A percentile compares a stretch with the other conserved stretches of the same genome.
Evolutionary conservation across 1,140 invertebrate species (phyloP).

Genomic region (Anastrepha ludens): DNA sequence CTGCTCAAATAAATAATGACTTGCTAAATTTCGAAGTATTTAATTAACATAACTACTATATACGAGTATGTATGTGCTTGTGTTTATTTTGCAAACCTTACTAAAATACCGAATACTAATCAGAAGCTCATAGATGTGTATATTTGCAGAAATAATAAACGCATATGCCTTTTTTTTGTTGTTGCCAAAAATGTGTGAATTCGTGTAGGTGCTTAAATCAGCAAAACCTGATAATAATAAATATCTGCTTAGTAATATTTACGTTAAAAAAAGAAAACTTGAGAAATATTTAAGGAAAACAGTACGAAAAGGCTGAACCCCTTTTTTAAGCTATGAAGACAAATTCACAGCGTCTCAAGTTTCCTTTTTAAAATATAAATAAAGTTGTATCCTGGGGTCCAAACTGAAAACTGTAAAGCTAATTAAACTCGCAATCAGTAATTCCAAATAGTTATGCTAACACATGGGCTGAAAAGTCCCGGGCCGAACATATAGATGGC

Average conservation of each 20-base stretch:
- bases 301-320: background rate
- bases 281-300: background rate
- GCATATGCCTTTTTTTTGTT: background rate
- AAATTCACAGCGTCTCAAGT: no score
- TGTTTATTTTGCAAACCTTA: background rate
- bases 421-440: no score
- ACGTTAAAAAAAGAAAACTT: background rate
- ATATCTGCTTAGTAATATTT: no score
- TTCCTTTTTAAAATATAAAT: no score
- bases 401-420: no score
- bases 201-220: background rate
- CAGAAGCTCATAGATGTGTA: background rate
- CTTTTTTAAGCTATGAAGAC: background rate
- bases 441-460: no score
- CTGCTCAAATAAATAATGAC: background rate
- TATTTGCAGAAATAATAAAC: background rate
- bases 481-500: no score
- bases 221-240: no score
- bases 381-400: no score
- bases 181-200: conserved; percentile 6
- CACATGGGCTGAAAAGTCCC: no score
- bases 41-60: background rate
- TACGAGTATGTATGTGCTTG: background rate
- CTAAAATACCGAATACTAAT: background rate
- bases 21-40: background rate